A percentile compares a stretch with the other conserved stretches of the same genome.
phyloP scores from a whole-genome alignment of 2,113 vertebrate species.

The Phocoena phocoena region DNA sequence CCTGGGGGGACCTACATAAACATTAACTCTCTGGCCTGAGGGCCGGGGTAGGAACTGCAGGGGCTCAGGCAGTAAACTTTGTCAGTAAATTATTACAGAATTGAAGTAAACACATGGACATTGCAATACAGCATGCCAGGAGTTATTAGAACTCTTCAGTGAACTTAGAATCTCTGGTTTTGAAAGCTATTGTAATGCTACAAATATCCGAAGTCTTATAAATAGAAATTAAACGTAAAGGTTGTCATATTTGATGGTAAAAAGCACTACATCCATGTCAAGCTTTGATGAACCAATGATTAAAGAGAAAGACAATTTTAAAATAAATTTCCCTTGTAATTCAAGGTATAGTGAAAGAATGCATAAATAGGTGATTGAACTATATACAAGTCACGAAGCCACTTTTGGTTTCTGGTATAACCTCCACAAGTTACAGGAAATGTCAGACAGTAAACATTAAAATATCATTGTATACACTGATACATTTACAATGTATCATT shows the following conservation, averaged over 20 bases:
- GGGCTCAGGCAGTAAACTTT: background rate
- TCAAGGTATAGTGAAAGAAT: background rate
- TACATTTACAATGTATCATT: background rate
- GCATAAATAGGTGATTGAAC: rapidly evolving
- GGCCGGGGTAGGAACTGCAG: rapidly evolving
- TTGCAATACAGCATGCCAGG: rapidly evolving
- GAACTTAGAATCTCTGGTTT: background rate
- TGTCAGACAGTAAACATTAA: background rate
- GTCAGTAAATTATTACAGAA: background rate
- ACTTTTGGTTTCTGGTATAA: background rate
- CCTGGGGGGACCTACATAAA: background rate
- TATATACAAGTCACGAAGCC: background rate
- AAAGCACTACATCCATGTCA: background rate
- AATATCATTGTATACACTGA: background rate
- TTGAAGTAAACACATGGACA: background rate
- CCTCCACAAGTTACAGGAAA: background rate
- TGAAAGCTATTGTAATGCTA: background rate
- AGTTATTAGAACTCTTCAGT: background rate
- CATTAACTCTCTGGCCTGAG: background rate
- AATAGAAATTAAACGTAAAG: background rate
- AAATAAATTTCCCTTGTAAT: background rate
- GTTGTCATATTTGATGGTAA: background rate
- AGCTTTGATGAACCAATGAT: background rate
- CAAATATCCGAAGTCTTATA: background rate
- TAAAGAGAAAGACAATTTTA: background rate